phyloP scores from a whole-genome alignment of 2,888 invertebrate genomes.

The Drosophila paranaensis region DNA sequence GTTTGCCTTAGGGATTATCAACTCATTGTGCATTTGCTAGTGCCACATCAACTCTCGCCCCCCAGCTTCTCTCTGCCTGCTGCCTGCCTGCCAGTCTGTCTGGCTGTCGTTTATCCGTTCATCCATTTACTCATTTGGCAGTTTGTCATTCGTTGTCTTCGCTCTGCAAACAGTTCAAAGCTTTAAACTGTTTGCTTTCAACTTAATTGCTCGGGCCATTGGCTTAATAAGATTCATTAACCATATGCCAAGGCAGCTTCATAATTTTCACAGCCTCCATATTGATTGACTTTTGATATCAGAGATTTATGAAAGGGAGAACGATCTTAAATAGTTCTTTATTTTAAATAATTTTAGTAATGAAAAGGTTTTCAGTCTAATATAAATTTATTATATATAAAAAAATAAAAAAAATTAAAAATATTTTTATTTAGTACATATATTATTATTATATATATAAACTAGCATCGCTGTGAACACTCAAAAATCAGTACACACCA shows the following conservation, averaged over 20 bases:
- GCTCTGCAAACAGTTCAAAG: constrained; percentile 35
- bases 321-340: too few species aligned
- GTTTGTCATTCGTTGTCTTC: constrained; percentile 37
- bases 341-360: too few species aligned
- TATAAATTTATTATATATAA: too few species aligned
- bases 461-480: too few species aligned
- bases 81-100: constrained; percentile 6
- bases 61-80: constrained; percentile 9
- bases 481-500: too few species aligned
- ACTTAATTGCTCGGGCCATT: constrained; percentile 57
- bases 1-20: constrained; percentile 76
- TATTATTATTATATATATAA: too few species aligned
- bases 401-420: too few species aligned
- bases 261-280: constrained; percentile 6
- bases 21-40: constrained; percentile 70
- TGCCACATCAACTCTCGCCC: constrained; percentile 17
- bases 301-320: neutral
- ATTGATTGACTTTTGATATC: neutral
- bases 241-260: constrained; percentile 10
- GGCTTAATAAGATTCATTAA: constrained; percentile 43
- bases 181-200: constrained; percentile 49
- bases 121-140: constrained; percentile 62
- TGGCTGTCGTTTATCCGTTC: constrained; percentile 41
- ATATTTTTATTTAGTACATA: too few species aligned
- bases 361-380: too few species aligned